Percentiles rank a stretch among this genome's conserved stretches.
Evolutionary conservation across 23 tunicate species (phyloP).

Genomic region (Botrylloides violaceus): DNA sequence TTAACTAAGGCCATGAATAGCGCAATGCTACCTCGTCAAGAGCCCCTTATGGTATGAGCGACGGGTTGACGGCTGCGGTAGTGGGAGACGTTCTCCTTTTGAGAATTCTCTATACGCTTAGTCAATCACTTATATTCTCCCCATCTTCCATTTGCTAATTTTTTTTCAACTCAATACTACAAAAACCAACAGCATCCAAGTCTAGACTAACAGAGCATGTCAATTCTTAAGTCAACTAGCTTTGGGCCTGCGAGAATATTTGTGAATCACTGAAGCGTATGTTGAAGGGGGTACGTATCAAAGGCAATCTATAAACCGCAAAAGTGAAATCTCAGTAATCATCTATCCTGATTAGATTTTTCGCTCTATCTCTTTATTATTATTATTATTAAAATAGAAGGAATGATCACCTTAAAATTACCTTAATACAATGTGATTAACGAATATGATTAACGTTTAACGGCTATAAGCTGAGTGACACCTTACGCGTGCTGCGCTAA

Average conservation of each 20-base stretch:
- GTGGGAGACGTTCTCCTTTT: constrained; percentile 1
- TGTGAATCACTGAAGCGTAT: not conserved
- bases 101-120: constrained; percentile 1
- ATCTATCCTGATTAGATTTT: not conserved
- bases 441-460: not conserved
- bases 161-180: not conserved
- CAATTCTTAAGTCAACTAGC: not conserved
- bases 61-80: not conserved
- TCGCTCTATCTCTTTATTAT: too few species aligned
- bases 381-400: too few species aligned
- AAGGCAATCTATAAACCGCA: not conserved
- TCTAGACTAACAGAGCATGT: constrained; percentile 3
- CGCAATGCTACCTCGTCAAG: not conserved
- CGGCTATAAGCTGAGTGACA: not conserved
- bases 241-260: not conserved
- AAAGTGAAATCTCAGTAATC: not conserved
- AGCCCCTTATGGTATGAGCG: not conserved
- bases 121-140: not conserved
- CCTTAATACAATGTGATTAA: not conserved
- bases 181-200: not conserved
- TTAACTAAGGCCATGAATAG: not conserved
- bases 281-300: not conserved
- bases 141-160: constrained; percentile 1
- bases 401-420: not conserved
- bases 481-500: constrained; percentile 9